These are phyloP conservation scores for Gobio gobio DNA, from an alignment of 2,113 vertebrate genomes.

Conservation along the genomic window DNA sequence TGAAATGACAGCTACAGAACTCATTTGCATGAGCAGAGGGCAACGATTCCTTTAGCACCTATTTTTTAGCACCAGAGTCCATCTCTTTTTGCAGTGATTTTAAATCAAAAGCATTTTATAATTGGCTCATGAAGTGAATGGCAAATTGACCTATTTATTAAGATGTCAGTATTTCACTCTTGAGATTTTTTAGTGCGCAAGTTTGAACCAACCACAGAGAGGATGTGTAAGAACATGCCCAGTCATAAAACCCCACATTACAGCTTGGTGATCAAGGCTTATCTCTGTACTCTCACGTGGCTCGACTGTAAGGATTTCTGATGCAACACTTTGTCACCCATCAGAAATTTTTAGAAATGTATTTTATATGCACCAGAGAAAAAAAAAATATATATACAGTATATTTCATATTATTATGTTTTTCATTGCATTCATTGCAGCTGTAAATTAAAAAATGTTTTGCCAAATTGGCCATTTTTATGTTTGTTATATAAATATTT, in stretches of 20 bases:
- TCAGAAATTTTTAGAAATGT: not conserved
- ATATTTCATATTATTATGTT: not conserved
- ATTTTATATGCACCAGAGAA: not conserved
- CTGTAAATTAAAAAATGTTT: not conserved
- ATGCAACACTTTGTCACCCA: not conserved
- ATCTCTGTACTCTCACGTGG: not conserved
- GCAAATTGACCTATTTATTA: not conserved
- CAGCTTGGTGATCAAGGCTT: not conserved
- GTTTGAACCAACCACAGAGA: not conserved
- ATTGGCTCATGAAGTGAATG: not conserved
- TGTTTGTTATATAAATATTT: not conserved
- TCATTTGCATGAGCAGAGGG: constrained; percentile 10
- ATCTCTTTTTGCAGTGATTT: not conserved
- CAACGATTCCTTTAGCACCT: not conserved
- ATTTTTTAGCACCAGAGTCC: not conserved
- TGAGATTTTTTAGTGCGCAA: not conserved
- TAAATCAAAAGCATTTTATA: not conserved
- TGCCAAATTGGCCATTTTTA: not conserved
- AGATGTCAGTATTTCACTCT: not conserved
- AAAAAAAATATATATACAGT: too few relatives aligned
- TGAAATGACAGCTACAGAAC: not conserved
- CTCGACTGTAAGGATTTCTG: not conserved
- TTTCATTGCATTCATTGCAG: not conserved
- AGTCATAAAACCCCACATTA: not conserved
- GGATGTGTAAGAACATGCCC: not conserved